Base-by-base conservation (phyloP, 2,888 invertebrate genomes). In the Folsomia candida region DNA sequence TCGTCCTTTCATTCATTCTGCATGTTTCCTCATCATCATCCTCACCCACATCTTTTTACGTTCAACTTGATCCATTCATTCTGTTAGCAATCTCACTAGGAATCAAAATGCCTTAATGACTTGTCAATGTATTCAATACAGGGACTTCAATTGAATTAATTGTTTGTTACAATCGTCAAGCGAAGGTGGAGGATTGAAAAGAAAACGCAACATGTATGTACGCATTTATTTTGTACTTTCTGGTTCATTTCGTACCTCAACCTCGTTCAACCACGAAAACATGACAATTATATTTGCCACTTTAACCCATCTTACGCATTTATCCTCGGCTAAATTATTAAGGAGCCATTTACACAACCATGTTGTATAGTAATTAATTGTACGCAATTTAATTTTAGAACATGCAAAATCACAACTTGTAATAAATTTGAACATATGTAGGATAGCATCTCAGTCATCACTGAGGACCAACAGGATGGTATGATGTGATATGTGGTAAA, bases 31-130 rank as follows among this genome's bases (percentile, higher is more conserved):
- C 37, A 37, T 37, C 37, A 37, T 37, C 27, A 28, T 28, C 62
- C 62, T 62, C 62, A 62, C 29, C 62, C 29, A 62, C 62, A 27
- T 62, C 57, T 57, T 37, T 62, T 62, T 62, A 62, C 29, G 62
- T 29, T 62, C 62, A 62, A 37, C 37, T 37, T 37, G 37, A 37
- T 37, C 14, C 37, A 37, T 37, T 37, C 37, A 37, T 37, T 37
- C 37, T 37, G 14, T 9, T 4, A 37, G 37, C 14, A 37, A 37
- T 37, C 37, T 37, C 14, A 37, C 37, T 37, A 37, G 37, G 37
- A 37, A 37, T 37, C 37, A 37, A 37, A 37, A 37, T 37, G 37
- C 37, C 37, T 37, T 37, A 37, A 37, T 37, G 37, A 37, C 37
- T 37, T 37, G 37, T 37, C 37, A 37, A 37, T 37, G 37, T 37